These are phyloP conservation scores for Carollia perspicillata DNA, from an alignment of 2,113 vertebrate species.

Conservation along the genomic window DNA sequence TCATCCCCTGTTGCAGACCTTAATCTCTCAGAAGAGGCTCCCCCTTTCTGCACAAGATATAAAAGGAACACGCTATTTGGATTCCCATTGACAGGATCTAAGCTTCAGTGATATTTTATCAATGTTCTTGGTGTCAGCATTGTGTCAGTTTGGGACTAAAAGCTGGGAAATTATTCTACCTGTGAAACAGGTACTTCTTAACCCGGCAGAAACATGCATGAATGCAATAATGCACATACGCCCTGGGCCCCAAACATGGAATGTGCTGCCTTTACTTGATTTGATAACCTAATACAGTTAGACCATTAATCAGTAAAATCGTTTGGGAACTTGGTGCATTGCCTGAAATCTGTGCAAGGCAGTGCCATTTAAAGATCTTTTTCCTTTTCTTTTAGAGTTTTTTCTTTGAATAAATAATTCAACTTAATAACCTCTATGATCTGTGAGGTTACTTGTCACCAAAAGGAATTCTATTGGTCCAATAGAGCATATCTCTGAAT, in stretches of 20 bases:
- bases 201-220: slow-evolving; percentile 54
- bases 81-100: slow-evolving; percentile 75
- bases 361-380: slow-evolving; percentile 68
- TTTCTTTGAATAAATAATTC: slow-evolving; percentile 78
- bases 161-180: slow-evolving; percentile 76
- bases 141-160: slow-evolving; percentile 76
- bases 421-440: slow-evolving; percentile 69
- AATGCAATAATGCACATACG: slow-evolving; percentile 64
- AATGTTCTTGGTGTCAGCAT: slow-evolving; percentile 75
- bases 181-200: slow-evolving; percentile 63
- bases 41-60: slow-evolving; percentile 56
- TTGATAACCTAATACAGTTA: slow-evolving; percentile 74
- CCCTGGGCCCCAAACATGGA: slow-evolving; percentile 54
- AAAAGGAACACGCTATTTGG: slow-evolving; percentile 62
- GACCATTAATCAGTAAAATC: slow-evolving; percentile 77
- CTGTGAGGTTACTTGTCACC: slow-evolving; percentile 73
- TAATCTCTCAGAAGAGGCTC: slow-evolving; percentile 71
- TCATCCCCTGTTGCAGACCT: slow-evolving; percentile 66
- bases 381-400: slow-evolving; percentile 65
- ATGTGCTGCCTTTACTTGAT: slow-evolving; percentile 70
- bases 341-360: slow-evolving; percentile 71
- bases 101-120: slow-evolving; percentile 68
- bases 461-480: slow-evolving; percentile 60
- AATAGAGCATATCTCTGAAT: slow-evolving; percentile 46
- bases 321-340: slow-evolving; percentile 74